Evolutionary conservation across 2,113 vertebrate genomes (phyloP).

Genomic region (Orthonyx spaldingii): DNA sequence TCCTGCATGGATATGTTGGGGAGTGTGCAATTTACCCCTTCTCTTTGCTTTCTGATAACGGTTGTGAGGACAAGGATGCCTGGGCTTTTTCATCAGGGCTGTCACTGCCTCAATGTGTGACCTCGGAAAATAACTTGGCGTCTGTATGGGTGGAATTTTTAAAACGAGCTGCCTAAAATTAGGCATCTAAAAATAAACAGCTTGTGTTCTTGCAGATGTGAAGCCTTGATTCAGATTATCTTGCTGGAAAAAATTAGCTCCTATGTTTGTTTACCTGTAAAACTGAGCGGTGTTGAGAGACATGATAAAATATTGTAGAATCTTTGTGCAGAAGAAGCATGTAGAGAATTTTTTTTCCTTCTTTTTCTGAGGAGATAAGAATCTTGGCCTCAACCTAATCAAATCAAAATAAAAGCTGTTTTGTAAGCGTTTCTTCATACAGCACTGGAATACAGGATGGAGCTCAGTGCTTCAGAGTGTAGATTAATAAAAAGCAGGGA

Average conservation of each 20-base stretch:
- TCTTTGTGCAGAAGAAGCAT: not conserved
- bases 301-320: not conserved
- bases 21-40: not conserved
- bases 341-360: not conserved
- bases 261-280: not conserved
- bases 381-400: not conserved
- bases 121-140: not conserved
- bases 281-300: not conserved
- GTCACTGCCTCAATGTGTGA: not conserved
- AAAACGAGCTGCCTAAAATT: not conserved
- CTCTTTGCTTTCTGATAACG: slow-evolving; percentile 1
- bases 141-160: slow-evolving; percentile 6
- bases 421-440: not conserved
- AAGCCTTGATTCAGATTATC: not conserved
- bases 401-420: not conserved
- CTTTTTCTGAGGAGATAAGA: not conserved
- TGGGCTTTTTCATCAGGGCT: slow-evolving; percentile 18
- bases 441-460: not conserved
- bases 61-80: not conserved
- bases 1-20: not conserved
- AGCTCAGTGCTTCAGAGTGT: not conserved
- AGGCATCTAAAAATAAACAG: slow-evolving; percentile 27
- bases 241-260: not conserved
- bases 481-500: not conserved
- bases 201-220: not conserved